Evolutionary conservation across 2,113 vertebrate species (phyloP), one percentile per base, ranked within the genome.

Genomic region (Blennius ocellaris): DNA sequence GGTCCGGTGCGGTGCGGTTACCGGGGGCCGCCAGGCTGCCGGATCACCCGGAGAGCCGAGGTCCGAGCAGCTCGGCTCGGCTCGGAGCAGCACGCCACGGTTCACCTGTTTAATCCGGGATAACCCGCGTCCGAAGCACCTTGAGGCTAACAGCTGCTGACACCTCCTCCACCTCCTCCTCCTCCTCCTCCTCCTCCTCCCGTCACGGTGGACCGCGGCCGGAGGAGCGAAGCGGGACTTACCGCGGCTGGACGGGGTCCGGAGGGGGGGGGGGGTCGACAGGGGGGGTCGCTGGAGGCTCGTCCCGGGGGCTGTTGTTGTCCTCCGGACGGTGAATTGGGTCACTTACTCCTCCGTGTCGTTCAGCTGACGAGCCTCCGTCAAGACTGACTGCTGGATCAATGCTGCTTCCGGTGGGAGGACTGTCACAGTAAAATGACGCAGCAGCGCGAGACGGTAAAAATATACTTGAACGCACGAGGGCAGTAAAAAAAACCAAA

Each of bases 131-230:
- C 21, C 47, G 51, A 80, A n/a, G 65, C 84, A 84, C 83, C 83
- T 85, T 86, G 81, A 79, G 57, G 71, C 73, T 68, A 88, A 81
- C 87, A 87, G 86, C 85, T 83, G 86, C 80, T 74, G 84, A 51
- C 84, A 83, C 73, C 68, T 50, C 49, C 47, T 4, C 21, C 21
- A 4, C 4, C 21, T 30, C 2, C 21, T n/a, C 73, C 68, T 50
- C 49, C 47, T 4, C 21, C 21, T 2, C 73, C 68, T 50, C 49
- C 47, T 4, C 21, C 21, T 2, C 4, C 21, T 30, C 2, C 21
- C 68, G 11, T 65, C 48, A 51, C 64, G 37, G 57, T 43, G 30
- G 3, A 11, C 8, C 40, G 12, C 11, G 11, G 48, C 17, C 0
- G 43, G 36, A 30, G 30, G 51, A 30, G 63, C 3, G 37, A 8